Evolutionary conservation across 2,113 vertebrate genomes (phyloP), one percentile per base, ranked within the genome.

Genomic region (Sinocyclocheilus rhinocerous): DNA sequence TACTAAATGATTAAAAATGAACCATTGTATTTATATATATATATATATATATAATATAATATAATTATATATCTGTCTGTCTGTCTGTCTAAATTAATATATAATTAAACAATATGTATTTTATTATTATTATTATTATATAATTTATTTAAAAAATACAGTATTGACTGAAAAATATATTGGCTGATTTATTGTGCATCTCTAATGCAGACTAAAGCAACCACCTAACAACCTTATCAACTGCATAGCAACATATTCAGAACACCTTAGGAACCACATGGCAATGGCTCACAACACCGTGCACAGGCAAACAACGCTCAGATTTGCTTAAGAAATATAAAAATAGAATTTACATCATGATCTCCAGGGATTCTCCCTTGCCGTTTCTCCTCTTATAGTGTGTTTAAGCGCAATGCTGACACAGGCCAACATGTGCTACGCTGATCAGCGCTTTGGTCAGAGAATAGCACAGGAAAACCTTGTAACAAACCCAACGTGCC

Each of bases 381-480:
- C 67, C 11, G 7, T 76, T 69, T 42, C 33, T 36, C 50, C 76
- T 77, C 4, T 18, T 12, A 26, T 57, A 69, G 69, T 39, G 8
- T 73, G 24, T 81, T 67, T 22, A 16, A 81, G 65, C 22, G 10
- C 59, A 15, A 33, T 22, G 67, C 73, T 84, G 13, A n/a, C 65
- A 45, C 42, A 45, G 69, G 77, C 42, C 83, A 81, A 45, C 61
- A 9, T 75, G 33, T 50, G 73, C 69, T 81, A 18, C n/a, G 7
- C 52, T 42, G 52, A 48, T 29, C 18, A 7, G 70, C 26, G 9
- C 69, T 84, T 59, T 72, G 87, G 89, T 86, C 72, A 80, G 76
- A 86, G 81, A 86, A 87, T 75, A 81, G 76, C 87, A 10, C 52
- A 77, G 82, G n/a, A 84, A 89, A 91, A 88, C 78, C 82, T 87